Evolutionary conservation across 2,113 vertebrate species (phyloP).

Genomic region (Puffinus mauretanicus): DNA sequence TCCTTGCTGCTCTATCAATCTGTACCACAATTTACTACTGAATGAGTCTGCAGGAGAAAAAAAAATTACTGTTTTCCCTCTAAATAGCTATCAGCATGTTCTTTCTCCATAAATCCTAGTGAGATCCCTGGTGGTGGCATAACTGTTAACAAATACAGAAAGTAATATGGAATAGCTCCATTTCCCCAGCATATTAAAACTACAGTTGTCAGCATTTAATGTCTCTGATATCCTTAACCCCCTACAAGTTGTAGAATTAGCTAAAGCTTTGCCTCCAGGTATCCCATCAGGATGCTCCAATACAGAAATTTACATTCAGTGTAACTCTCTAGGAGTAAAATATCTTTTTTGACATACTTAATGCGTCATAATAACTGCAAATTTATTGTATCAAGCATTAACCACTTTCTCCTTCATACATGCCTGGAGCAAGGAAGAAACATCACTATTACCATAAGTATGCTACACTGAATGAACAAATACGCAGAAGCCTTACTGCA

Average conservation of each 20-base stretch:
- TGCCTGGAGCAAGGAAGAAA: constrained; percentile 55
- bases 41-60: background rate
- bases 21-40: constrained; percentile 30
- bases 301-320: constrained; percentile 32
- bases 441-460: constrained; percentile 44
- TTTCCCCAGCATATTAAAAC: constrained; percentile 65
- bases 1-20: constrained; percentile 10
- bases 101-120: constrained; percentile 50
- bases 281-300: constrained; percentile 63
- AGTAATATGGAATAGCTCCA: constrained; percentile 57
- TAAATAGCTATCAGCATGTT: constrained; percentile 57
- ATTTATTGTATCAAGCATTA: constrained; percentile 62
- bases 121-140: constrained; percentile 57
- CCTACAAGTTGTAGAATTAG: constrained; percentile 64
- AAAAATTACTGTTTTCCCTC: constrained; percentile 27
- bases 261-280: constrained; percentile 67
- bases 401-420: constrained; percentile 54
- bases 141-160: constrained; percentile 63
- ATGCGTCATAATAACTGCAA: constrained; percentile 65
- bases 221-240: constrained; percentile 59
- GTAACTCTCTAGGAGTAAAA: constrained; percentile 55
- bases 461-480: constrained; percentile 48
- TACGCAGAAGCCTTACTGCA: constrained; percentile 32
- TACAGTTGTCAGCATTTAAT: constrained; percentile 63
- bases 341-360: constrained; percentile 53